Percentiles rank a stretch among this genome's conserved stretches.
Conservation (phyloP, 2,888 invertebrate species). For the Lordiphosa andalusiaca region DNA sequence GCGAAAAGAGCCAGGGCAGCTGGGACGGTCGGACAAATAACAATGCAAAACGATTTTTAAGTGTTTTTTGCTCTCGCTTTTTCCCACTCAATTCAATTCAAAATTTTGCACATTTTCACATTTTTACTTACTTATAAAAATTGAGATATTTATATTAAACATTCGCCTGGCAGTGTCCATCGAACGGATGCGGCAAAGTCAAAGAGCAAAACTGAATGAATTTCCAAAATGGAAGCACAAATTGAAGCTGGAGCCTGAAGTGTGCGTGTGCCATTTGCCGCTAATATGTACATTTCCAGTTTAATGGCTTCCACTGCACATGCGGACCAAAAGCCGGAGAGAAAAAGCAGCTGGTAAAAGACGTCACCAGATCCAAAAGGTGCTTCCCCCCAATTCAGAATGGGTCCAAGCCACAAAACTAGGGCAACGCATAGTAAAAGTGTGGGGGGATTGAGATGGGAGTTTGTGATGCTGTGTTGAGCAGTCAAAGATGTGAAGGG, state of each 20-base stretch:
- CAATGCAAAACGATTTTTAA: constrained; percentile 37
- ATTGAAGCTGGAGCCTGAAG: constrained; percentile 48
- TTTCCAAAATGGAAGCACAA: constrained; percentile 63
- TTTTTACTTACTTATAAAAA: constrained; percentile 2
- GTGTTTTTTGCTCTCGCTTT: constrained; percentile 1
- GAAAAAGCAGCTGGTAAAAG: constrained; percentile 51
- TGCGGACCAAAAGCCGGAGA: constrained; percentile 19
- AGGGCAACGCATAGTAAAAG: constrained; percentile 6
- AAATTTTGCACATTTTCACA: constrained; percentile 1
- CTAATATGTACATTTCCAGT: constrained; percentile 21
- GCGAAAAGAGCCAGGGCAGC: constrained; percentile 65
- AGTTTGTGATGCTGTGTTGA: not conserved
- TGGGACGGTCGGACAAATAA: constrained; percentile 19
- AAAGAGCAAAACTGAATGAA: constrained; percentile 67
- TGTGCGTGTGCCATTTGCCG: constrained; percentile 7
- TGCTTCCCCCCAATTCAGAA: constrained; percentile 20
- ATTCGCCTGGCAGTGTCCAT: too few species aligned
- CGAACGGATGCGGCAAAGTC: constrained; percentile 28
- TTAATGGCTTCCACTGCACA: constrained; percentile 37
- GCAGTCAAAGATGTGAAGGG: not conserved
- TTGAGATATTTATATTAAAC: constrained; percentile 1
- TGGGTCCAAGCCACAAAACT: constrained; percentile 4
- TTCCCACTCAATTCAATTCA: constrained; percentile 30
- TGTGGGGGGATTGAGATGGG: not conserved
- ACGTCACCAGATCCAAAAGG: constrained; percentile 52